Base-by-base conservation (phyloP, 2,797 vertebrate species). In the Cuniculus paca region DNA sequence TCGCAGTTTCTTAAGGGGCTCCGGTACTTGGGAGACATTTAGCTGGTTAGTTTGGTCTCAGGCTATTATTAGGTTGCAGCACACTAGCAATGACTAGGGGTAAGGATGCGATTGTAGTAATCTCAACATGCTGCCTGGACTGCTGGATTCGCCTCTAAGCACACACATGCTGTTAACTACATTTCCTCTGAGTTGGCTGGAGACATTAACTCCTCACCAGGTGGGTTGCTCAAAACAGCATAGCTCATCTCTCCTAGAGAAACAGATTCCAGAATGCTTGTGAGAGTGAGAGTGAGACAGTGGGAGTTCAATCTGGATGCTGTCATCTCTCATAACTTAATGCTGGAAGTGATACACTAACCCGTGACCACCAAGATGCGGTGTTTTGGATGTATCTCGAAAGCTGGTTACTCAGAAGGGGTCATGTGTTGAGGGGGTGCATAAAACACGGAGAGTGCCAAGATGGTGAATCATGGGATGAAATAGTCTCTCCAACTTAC, bases 1-100 rank as follows among this genome's bases (percentile, higher is more conserved):
- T 65, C 22, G 72, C 2, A 86, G 39, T 28, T 95, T 92, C 31
- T 22, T 45, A 87, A 58, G 6, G 3, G 2, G 5, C 2, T 90
- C 79, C 81, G 31, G 28, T 56, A 48, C 58, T 45, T 81, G 7
- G 0, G 1, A 87, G 39, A 61, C 79, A n/a, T 17, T 88, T 74
- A n/a, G 22, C 10, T 83, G 60, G 36, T 54, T 10, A 54, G 5
- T 22, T 82, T 5, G 56, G 13, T 50, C 52, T 91, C 56, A 45
- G 34, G 36, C 54, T 74, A 2, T 80, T 13, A 45, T 80, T 79
- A 86, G 90, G 20, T 39, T 77, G 16, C 28, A 60, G 10, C 16
- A 48, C 50, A 17, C 7, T 79, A 3, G 24, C 19, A 12, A 2
- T 45, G 8, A 17, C 0, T 52, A 24, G 16, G 5, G 1, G 1